These are phyloP conservation scores for Argya squamiceps DNA, from an alignment of 2,797 vertebrate genomes.

Conservation along the genomic window DNA sequence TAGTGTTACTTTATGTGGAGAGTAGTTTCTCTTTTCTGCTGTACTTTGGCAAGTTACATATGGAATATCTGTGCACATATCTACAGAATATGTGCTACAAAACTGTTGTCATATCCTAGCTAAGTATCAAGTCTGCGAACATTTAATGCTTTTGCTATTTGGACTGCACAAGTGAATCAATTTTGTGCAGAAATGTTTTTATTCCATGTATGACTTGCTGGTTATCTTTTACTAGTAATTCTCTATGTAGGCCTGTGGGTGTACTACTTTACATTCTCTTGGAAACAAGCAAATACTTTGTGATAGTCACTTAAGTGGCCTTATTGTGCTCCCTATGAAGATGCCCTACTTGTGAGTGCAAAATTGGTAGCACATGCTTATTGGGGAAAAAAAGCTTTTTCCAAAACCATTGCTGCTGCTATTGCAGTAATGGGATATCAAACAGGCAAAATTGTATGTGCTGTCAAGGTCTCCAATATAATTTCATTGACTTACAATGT, in stretches of 20 bases:
- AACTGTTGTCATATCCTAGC: not conserved
- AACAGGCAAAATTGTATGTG: conserved; percentile 72
- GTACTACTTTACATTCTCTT: not conserved
- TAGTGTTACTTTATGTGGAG: not conserved
- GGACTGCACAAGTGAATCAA: not conserved
- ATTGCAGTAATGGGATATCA: conserved; percentile 68
- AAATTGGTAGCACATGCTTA: not conserved
- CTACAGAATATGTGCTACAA: not conserved
- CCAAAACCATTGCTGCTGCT: conserved; percentile 23
- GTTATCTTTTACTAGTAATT: not conserved
- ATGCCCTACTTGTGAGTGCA: not conserved
- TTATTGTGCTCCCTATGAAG: conserved; percentile 42
- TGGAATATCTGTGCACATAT: not conserved
- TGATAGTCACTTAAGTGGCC: conserved; percentile 14
- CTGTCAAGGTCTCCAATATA: conserved; percentile 70
- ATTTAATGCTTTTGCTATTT: not conserved
- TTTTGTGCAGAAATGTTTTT: not conserved
- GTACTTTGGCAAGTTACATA: not conserved
- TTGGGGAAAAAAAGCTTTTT: conserved; percentile 3
- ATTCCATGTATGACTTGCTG: not conserved
- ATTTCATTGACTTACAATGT: conserved; percentile 73
- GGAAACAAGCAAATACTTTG: conserved; percentile 16
- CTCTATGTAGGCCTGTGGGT: not conserved
- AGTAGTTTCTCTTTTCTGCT: not conserved
- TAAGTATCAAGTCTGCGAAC: not conserved